Percentiles rank a stretch among this genome's conserved stretches.
phyloP scores from a whole-genome alignment of 2,113 vertebrate species.

The Bungarus multicinctus region DNA sequence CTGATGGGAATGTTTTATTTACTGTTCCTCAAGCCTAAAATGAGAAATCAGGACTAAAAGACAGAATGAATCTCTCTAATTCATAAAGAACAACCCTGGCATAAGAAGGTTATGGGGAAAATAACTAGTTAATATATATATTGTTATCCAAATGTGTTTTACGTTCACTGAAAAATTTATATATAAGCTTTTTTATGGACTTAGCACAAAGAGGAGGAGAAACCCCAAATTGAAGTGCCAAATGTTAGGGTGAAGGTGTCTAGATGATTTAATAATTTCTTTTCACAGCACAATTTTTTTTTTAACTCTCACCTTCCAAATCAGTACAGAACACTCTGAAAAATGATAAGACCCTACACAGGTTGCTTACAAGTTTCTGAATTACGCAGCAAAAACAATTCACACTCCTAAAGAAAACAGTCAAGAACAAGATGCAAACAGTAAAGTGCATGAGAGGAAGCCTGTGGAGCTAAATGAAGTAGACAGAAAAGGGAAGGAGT shows the following conservation, averaged over 20 bases:
- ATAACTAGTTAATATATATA: conserved; percentile 56
- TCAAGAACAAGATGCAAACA: conserved; percentile 74
- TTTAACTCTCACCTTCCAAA: conserved; percentile 61
- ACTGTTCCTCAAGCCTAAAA: conserved; percentile 58
- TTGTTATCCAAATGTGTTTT: conserved; percentile 47
- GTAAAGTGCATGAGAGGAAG: conserved; percentile 90
- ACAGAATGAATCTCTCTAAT: conserved; percentile 56
- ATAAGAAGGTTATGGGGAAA: conserved; percentile 52
- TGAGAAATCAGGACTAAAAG: conserved; percentile 30
- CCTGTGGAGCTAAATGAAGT: conserved; percentile 76
- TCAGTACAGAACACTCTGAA: conserved; percentile 59
- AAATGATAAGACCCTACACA: conserved; percentile 66
- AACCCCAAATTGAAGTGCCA: conserved; percentile 62
- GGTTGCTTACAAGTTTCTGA: conserved; percentile 64
- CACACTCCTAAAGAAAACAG: conserved; percentile 62
- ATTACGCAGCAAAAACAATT: conserved; percentile 56
- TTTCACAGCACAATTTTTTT: conserved; percentile 58
- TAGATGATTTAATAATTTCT: conserved; percentile 39
- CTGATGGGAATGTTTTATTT: conserved; percentile 67
- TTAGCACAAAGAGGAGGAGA: conserved; percentile 55
- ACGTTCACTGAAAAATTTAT: conserved; percentile 52
- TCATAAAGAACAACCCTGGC: conserved; percentile 41
- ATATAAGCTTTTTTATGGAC: conserved; percentile 50
- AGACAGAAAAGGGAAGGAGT: conserved; percentile 63
- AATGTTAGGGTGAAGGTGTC: conserved; percentile 47